Evolutionary conservation across 2,888 invertebrate species (phyloP), one percentile per base, ranked within the genome.

Genomic region (Drosophila pullipes): DNA sequence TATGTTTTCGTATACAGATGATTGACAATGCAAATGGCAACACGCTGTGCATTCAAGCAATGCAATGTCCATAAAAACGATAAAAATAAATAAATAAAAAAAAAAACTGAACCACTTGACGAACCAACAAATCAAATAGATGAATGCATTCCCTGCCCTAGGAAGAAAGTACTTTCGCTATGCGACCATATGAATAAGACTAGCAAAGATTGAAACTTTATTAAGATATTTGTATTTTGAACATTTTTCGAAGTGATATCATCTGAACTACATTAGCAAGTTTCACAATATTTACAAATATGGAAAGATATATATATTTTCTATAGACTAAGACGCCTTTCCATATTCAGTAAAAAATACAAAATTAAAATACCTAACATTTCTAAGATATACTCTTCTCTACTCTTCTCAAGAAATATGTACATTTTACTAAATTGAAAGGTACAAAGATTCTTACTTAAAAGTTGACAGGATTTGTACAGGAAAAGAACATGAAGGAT

Each of bases 11-110:
- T 44, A 33, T 49, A 39, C 47, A 68, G 64, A 61, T 78, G 78
- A 81, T 81, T 78, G 73, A 81, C 77, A 78, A 76, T 76, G 77
- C 81, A 81, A 76, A 76, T 76, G 77, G 57, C 53, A 49, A 81
- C 81, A 77, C 39, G 81, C 53, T 49, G 44, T 68, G 71, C 67
- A 78, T 78, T 49, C 64, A 53, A 72, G 41, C 22, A 37, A 31
- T 52, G 22, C n/a, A 33, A 30, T 25, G 16, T 1, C 35, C 30
- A 49, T 37, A 49, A 22, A 49, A n/a, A 31, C 7, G 37, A 47
- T 3, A 37, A n/a, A 3, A 41, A n/a, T n/a, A n/a, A 0, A n/a
- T 28, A 10, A 13, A 25, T 13, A 13, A 31, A 31, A 33, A 11
- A 7, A 22, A n/a, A 31, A 49, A n/a, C 16, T 22, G 25, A 28